Conservation (phyloP, 2,888 invertebrate genomes). For the Orchesellides sinensis region DNA sequence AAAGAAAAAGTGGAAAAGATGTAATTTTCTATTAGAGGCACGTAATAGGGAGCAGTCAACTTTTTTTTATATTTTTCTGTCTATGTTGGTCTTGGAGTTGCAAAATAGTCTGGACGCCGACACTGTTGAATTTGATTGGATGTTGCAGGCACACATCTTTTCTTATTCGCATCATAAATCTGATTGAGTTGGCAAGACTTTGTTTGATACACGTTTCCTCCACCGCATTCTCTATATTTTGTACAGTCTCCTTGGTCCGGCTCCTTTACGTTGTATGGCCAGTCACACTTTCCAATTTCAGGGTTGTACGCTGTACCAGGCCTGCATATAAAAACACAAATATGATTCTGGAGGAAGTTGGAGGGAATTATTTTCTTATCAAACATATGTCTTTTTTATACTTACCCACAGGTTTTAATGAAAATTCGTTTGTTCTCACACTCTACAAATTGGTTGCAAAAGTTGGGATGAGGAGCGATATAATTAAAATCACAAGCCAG, state of each 20-base stretch:
- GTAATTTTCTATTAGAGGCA: too few species aligned
- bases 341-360: too few species aligned
- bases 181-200: conserved; percentile 46
- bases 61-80: too few species aligned
- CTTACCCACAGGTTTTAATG: conserved; percentile 72
- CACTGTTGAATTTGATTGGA: conserved; percentile 23
- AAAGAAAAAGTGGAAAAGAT: too few species aligned
- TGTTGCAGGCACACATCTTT: conserved; percentile 34
- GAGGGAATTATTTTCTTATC: too few species aligned
- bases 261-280: conserved; percentile 66
- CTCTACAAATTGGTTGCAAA: conserved; percentile 71
- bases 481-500: conserved; percentile 69
- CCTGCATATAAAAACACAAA: too few species aligned
- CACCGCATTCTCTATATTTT: conserved; percentile 61
- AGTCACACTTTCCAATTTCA: conserved; percentile 70
- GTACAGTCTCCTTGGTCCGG: conserved; percentile 56
- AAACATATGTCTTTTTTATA: background rate
- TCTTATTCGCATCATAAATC: conserved; percentile 41
- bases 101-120: too few species aligned
- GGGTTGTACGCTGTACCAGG: conserved; percentile 72
- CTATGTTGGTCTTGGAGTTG: too few species aligned
- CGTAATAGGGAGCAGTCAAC: too few species aligned
- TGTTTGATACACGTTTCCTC: conserved; percentile 34
- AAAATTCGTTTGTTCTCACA: conserved; percentile 69
- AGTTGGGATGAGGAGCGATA: conserved; percentile 70